Evolutionary conservation across 1,140 invertebrate species (phyloP).

Genomic region (Drosophila santomea): DNA sequence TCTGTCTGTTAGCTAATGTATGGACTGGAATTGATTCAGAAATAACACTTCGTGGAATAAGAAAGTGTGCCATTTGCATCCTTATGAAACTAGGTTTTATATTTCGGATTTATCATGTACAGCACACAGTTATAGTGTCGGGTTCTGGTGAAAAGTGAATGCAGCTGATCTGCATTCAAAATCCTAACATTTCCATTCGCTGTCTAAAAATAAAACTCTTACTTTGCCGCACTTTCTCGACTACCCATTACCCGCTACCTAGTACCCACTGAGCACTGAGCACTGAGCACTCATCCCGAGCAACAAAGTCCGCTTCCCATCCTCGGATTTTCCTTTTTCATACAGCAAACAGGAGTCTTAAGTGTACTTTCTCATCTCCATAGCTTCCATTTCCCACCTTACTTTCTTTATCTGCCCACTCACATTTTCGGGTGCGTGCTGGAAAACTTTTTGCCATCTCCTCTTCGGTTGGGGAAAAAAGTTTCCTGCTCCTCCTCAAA

Average conservation of each 20-base stretch:
- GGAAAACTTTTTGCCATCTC: conserved; percentile 44
- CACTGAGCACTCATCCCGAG: conserved; percentile 22
- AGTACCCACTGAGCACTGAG: no score
- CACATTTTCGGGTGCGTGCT: conserved; percentile 54
- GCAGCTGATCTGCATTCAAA: conserved; percentile 15
- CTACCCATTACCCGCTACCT: background rate
- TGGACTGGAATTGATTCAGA: background rate
- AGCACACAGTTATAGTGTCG: no score
- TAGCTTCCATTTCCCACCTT: conserved; percentile 18
- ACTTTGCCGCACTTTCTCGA: conserved; percentile 16
- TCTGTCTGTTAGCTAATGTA: background rate
- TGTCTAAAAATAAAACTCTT: background rate
- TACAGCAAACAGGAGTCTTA: conserved; percentile 41
- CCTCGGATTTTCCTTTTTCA: conserved; percentile 16
- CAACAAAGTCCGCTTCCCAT: conserved; percentile 35
- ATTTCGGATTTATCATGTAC: no score
- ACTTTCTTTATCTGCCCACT: conserved; percentile 22
- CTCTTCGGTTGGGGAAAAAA: conserved; percentile 41
- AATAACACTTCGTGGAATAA: no score
- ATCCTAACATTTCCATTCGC: conserved; percentile 1
- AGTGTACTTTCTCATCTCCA: conserved; percentile 55
- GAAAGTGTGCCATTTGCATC: background rate
- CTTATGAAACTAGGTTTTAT: no score
- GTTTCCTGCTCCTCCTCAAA: conserved; percentile 48
- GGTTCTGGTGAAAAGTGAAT: background rate